These are phyloP conservation scores for Harpagifer antarcticus DNA, from an alignment of 2,797 vertebrate species.

Conservation along the genomic window DNA sequence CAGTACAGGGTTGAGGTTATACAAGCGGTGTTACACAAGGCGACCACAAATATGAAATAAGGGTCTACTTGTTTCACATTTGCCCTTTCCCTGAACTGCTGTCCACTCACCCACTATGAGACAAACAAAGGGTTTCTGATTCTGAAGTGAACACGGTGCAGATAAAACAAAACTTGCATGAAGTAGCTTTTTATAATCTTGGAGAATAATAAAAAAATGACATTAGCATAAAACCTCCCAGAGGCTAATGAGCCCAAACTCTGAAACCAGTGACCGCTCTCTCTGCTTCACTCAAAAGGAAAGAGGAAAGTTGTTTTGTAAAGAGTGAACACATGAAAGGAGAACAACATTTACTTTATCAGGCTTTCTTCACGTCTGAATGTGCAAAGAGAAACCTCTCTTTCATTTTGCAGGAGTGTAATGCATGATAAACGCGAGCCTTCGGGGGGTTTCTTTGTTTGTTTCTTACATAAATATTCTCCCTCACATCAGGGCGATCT, in stretches of 20 bases:
- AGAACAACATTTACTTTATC: conserved; percentile 55
- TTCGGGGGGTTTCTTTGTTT: conserved; percentile 16
- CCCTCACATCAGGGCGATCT: conserved; percentile 51
- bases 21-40: too few species aligned
- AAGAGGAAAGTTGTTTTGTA: conserved; percentile 33
- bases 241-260: conserved; percentile 49
- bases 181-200: conserved; percentile 55
- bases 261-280: conserved; percentile 42
- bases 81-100: too few species aligned
- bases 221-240: conserved; percentile 56
- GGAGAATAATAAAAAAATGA: conserved; percentile 61
- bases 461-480: conserved; percentile 36
- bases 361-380: conserved; percentile 43
- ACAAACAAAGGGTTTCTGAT: too few species aligned
- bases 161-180: conserved; percentile 14
- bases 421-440: conserved; percentile 43
- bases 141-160: conserved; percentile 5
- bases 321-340: conserved; percentile 39
- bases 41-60: too few species aligned
- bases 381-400: conserved; percentile 19
- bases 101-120: too few species aligned
- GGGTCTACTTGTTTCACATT: too few species aligned
- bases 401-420: conserved; percentile 19
- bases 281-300: conserved; percentile 59
- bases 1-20: too few species aligned